Conservation (phyloP, 2,797 vertebrate genomes). For the Pantherophis vulpinus region DNA sequence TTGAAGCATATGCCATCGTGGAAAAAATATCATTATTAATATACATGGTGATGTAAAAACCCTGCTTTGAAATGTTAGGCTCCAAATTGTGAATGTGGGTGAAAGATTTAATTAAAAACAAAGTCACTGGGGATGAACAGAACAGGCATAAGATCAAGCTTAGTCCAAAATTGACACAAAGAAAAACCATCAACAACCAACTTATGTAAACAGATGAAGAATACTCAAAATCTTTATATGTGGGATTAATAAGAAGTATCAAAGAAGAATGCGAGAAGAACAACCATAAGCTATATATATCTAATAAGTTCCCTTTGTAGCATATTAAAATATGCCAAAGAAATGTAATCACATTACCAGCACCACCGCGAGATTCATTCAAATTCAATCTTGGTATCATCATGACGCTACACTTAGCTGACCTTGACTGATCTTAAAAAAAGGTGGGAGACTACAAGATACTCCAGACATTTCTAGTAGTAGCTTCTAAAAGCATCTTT, state of each 20-base stretch:
- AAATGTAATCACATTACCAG: neutral
- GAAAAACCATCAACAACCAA: too few species aligned
- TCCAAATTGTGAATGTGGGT: neutral
- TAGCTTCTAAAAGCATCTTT: neutral
- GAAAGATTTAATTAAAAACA: neutral
- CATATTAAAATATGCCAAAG: neutral
- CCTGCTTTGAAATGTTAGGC: neutral
- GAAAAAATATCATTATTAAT: neutral
- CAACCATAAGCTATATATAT: too few species aligned
- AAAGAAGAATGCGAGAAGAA: neutral
- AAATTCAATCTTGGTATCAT: neutral
- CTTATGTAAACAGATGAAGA: neutral
- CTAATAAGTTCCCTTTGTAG: neutral
- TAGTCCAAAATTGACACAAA: neutral
- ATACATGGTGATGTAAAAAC: neutral
- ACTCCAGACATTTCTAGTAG: neutral
- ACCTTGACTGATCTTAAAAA: neutral
- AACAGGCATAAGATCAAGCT: neutral
- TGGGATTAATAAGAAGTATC: too few species aligned
- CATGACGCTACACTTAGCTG: neutral
- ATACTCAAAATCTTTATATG: neutral
- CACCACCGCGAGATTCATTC: neutral
- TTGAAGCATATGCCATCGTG: neutral
- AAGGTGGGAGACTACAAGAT: neutral
- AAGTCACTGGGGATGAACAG: neutral